Base-by-base conservation (phyloP, 2,797 vertebrate genomes). In the Alcedo atthis region DNA sequence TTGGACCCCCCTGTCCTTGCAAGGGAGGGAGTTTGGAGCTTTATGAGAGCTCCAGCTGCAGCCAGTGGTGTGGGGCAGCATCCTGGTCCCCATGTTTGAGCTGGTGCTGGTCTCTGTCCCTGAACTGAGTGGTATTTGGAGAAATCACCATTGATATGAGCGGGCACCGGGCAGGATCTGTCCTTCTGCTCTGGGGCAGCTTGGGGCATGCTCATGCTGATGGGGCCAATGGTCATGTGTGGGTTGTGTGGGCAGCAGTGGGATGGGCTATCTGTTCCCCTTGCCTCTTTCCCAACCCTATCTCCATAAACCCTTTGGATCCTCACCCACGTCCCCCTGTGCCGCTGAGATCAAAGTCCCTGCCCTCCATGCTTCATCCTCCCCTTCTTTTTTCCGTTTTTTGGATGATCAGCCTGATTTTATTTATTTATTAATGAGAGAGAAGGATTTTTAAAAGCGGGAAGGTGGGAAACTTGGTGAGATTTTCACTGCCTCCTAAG, bases 111-210 rank as follows among this genome's bases (percentile, higher is more conserved):
- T 91, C 32, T 35, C 21, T 13, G 6, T 58, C 33, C n/a, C 33
- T 4, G 2, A 42, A 19, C 12, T 0, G 0, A 24, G 4, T 22
- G 1, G 1, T 10, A 5, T 28, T 26, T 73, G 33, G 15, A n/a
- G 58, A 49, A 81, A 43, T 11, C 15, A 4, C 30, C 0, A 5
- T 17, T 45, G 51, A 28, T 0, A 0, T 8, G 61, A 51, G 15
- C 24, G 1, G 3, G 20, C 1, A 1, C 33, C 8, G 73, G 28
- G 15, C 15, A 35, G 63, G 49, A 19, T 49, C 58, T 8, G 3
- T 5, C 28, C 25, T 33, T 26, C 15, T 68, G 26, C 30, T 63
- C 61, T 3, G 6, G 61, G 42, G 12, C 58, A 54, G 48, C 53
- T 32, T 5, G 3, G 61, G 46, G 18, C 25, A 30, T 1, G 0